Evolutionary conservation across 2,888 invertebrate genomes (phyloP).

Genomic region (Agonopterix arenella): DNA sequence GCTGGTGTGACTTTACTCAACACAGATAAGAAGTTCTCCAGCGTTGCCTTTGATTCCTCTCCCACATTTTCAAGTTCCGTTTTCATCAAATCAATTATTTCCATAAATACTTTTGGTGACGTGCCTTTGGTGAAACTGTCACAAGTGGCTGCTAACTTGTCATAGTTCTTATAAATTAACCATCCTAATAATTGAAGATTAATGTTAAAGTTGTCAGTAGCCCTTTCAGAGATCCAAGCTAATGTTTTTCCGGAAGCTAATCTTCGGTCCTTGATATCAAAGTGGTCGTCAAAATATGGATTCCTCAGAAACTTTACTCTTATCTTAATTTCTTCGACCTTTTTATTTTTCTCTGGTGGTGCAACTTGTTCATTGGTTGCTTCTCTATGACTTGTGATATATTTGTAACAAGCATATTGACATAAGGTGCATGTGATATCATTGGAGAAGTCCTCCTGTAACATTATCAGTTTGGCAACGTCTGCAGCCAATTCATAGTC

Average conservation of each 20-base stretch:
- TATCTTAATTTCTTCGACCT: slow-evolving; percentile 82
- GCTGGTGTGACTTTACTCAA: slow-evolving; percentile 26
- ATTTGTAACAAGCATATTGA: slow-evolving; percentile 85
- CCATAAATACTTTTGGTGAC: slow-evolving; percentile 41
- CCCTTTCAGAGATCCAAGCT: slow-evolving; percentile 73
- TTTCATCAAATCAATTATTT: slow-evolving; percentile 43
- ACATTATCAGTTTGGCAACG: slow-evolving; percentile 87
- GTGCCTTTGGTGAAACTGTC: slow-evolving; percentile 28
- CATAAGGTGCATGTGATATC: slow-evolving; percentile 82
- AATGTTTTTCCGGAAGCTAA: slow-evolving; percentile 91
- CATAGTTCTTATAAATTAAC: slow-evolving; percentile 81
- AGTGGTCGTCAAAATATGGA: slow-evolving; percentile 92
- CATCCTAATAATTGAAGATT: slow-evolving; percentile 81
- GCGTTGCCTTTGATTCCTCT: slow-evolving; percentile 23
- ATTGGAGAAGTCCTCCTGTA: slow-evolving; percentile 91
- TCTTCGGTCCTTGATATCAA: slow-evolving; percentile 85
- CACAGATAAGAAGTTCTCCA: slow-evolving; percentile 37
- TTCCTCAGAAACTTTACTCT: slow-evolving; percentile 88
- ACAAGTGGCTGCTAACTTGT: slow-evolving; percentile 45
- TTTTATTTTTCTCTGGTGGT: slow-evolving; percentile 36
- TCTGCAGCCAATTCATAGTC: slow-evolving; percentile 85
- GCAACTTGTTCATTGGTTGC: slow-evolving; percentile 26
- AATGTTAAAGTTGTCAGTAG: slow-evolving; percentile 65
- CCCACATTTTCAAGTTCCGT: slow-evolving; percentile 28
- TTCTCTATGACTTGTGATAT: slow-evolving; percentile 56